These are phyloP conservation scores for Hesperophylax magnus DNA, from an alignment of 1,140 invertebrate species.

Conservation along the genomic window DNA sequence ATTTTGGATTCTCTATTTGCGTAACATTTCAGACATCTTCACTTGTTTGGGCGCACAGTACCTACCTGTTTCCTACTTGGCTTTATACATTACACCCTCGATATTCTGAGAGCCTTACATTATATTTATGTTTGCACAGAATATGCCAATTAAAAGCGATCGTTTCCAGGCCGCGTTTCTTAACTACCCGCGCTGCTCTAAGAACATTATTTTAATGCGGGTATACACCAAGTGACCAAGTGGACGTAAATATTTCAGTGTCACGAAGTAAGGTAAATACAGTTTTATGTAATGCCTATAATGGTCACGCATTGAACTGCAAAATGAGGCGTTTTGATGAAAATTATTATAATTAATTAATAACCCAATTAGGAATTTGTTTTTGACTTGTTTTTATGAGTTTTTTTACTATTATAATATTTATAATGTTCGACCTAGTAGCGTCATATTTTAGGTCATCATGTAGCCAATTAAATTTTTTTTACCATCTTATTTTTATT, in stretches of 20 bases:
- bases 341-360: too few species aligned
- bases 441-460: too few species aligned
- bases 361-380: too few species aligned
- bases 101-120: not conserved
- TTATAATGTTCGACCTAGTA: too few species aligned
- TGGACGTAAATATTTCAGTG: not conserved
- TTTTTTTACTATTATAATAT: too few species aligned
- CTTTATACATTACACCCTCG: slow-evolving; percentile 1
- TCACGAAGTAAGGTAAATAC: not conserved
- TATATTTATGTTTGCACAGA: slow-evolving; percentile 13
- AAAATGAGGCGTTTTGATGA: too few species aligned
- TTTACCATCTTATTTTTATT: too few species aligned
- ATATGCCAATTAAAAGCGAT: slow-evolving; percentile 11
- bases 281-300: not conserved
- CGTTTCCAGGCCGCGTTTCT: not conserved
- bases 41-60: not conserved
- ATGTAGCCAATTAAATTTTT: too few species aligned
- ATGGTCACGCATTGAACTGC: too few species aligned
- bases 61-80: not conserved
- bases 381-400: too few species aligned
- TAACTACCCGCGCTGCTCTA: not conserved
- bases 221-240: not conserved
- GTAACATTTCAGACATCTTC: too few species aligned
- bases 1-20: too few species aligned
- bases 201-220: not conserved